Conservation (phyloP, 2,888 invertebrate genomes). For the Liposcelis brunnea region DNA sequence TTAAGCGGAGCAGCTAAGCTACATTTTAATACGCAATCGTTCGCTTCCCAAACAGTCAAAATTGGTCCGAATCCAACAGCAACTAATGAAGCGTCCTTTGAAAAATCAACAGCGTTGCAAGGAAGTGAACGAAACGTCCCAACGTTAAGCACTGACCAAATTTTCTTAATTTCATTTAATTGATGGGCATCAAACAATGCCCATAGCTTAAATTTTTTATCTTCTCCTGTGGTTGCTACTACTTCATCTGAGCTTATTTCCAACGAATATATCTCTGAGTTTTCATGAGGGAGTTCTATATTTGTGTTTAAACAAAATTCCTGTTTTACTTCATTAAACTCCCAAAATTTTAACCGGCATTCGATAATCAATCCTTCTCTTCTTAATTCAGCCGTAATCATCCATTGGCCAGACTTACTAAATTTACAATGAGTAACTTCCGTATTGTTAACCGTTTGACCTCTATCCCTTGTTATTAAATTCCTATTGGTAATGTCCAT, state of each 20-base stretch:
- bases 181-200: conserved; percentile 12
- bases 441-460: conserved; percentile 37
- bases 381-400: conserved; percentile 50
- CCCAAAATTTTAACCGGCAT: conserved; percentile 60
- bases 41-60: conserved; percentile 51
- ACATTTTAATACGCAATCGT: conserved; percentile 30
- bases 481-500: conserved; percentile 55
- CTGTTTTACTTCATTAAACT: conserved; percentile 38
- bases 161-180: neutral
- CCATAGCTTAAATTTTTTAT: conserved; percentile 57
- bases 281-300: conserved; percentile 51
- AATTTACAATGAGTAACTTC: conserved; percentile 49
- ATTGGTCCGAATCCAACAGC: conserved; percentile 48
- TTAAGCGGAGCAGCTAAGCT: conserved; percentile 5
- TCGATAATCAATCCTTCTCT: conserved; percentile 42
- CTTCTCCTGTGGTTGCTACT: conserved; percentile 47
- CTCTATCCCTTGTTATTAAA: conserved; percentile 43
- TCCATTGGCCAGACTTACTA: conserved; percentile 47
- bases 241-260: conserved; percentile 20
- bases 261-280: conserved; percentile 35
- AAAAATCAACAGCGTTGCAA: conserved; percentile 42
- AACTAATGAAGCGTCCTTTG: conserved; percentile 57
- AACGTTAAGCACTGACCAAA: conserved; percentile 24
- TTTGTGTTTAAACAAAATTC: conserved; percentile 51
- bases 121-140: conserved; percentile 42